Conservation (phyloP, 2,888 invertebrate genomes). For the Agriotes lineatus region DNA sequence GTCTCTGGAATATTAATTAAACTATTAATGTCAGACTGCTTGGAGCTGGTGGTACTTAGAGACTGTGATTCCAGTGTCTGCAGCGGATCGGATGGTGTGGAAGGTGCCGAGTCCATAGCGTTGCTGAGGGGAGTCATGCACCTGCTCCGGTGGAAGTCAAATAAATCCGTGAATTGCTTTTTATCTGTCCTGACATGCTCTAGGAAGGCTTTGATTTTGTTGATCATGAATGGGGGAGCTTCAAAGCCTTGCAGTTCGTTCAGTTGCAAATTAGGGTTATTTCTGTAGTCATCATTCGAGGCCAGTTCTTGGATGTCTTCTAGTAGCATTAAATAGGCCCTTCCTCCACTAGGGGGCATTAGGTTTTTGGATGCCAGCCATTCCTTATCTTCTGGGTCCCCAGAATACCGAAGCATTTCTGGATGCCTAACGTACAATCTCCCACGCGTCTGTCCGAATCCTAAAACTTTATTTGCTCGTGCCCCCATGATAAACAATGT, state of each 20-base stretch:
- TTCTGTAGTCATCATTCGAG: conserved; percentile 78
- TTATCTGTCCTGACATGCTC: conserved; percentile 64
- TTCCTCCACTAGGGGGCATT: conserved; percentile 83
- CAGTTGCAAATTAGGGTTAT: conserved; percentile 73
- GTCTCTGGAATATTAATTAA: conserved; percentile 65
- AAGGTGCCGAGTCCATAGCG: conserved; percentile 65
- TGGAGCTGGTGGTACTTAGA: conserved; percentile 55
- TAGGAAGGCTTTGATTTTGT: conserved; percentile 80
- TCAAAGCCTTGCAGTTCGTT: conserved; percentile 81
- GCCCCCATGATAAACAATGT: conserved; percentile 86
- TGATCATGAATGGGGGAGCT: conserved; percentile 80
- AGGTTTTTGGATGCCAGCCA: conserved; percentile 83
- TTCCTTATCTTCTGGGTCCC: conserved; percentile 84
- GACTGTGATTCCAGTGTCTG: conserved; percentile 61
- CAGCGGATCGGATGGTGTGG: conserved; percentile 63
- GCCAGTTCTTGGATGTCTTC: conserved; percentile 84
- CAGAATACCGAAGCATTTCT: conserved; percentile 77
- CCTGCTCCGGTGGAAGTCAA: conserved; percentile 59
- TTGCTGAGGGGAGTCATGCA: conserved; percentile 63
- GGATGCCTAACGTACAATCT: conserved; percentile 83
- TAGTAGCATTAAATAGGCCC: conserved; percentile 82
- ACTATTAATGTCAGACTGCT: conserved; percentile 56
- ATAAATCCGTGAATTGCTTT: conserved; percentile 56
- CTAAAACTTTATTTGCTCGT: conserved; percentile 79
- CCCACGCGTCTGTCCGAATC: conserved; percentile 81